These are phyloP conservation scores for Nycticorax nycticorax DNA, from an alignment of 2,113 vertebrate species.

Conservation along the genomic window DNA sequence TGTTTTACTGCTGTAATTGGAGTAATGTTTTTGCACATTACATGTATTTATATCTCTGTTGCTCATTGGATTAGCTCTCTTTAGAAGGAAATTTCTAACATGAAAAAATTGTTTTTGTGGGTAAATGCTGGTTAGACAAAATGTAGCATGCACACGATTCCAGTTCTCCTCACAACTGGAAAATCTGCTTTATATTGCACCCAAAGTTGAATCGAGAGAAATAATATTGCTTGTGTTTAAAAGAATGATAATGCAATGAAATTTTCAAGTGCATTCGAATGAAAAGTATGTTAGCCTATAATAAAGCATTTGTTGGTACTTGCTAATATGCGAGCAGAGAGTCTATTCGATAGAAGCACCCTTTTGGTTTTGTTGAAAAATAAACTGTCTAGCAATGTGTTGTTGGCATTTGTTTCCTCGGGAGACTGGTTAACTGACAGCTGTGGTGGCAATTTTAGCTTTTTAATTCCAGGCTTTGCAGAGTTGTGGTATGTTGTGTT, in stretches of 20 bases:
- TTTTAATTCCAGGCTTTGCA: background rate
- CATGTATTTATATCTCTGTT: background rate
- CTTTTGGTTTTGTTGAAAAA: conserved; percentile 31
- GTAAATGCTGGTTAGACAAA: conserved; percentile 31
- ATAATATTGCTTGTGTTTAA: conserved; percentile 6
- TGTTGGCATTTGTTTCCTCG: background rate
- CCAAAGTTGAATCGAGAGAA: conserved; percentile 7
- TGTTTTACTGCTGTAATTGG: conserved; percentile 20
- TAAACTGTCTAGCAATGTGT: background rate
- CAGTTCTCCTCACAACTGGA: background rate
- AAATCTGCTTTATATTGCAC: background rate
- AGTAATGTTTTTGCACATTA: conserved; percentile 1
- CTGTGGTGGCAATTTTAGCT: background rate
- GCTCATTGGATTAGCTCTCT: conserved; percentile 10
- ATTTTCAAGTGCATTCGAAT: conserved; percentile 18
- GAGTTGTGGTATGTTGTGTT: background rate
- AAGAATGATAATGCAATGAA: conserved; percentile 9
- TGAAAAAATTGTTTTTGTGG: background rate
- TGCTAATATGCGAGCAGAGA: background rate
- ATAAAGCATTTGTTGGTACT: background rate
- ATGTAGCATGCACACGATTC: background rate
- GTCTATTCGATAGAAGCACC: background rate
- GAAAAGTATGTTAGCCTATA: background rate
- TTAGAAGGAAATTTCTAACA: conserved; percentile 23
- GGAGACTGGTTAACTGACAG: background rate